A percentile compares a stretch with the other conserved stretches of the same genome.
These are phyloP conservation scores for Melanogrammus aeglefinus DNA, from an alignment of 2,797 vertebrate genomes.

Conservation along the genomic window DNA sequence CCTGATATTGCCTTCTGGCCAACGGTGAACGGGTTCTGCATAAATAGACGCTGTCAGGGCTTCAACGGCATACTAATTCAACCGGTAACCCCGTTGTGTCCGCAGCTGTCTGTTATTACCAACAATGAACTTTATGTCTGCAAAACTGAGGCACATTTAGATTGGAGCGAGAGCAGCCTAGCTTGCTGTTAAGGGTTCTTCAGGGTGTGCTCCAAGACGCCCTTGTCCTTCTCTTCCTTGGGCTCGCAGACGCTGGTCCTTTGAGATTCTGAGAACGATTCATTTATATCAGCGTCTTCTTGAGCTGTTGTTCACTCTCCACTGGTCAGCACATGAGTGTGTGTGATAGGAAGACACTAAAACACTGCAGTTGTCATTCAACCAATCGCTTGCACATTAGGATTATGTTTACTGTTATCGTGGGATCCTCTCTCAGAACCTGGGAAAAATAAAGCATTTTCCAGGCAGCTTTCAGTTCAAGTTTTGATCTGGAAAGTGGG, in stretches of 20 bases:
- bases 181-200: neutral
- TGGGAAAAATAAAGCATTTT: neutral
- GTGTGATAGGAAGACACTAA: too few relatives aligned
- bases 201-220: too few relatives aligned
- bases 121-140: too few relatives aligned
- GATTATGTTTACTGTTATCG: too few relatives aligned
- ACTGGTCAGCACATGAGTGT: too few relatives aligned
- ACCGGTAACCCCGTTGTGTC: too few relatives aligned
- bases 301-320: too few relatives aligned
- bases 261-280: too few relatives aligned
- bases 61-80: constrained; percentile 8
- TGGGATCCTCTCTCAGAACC: neutral
- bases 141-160: neutral
- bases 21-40: constrained; percentile 29
- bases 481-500: neutral
- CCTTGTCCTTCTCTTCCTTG: too few relatives aligned
- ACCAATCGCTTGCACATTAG: neutral
- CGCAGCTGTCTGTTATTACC: too few relatives aligned
- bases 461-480: neutral
- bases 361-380: neutral
- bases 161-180: neutral
- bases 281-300: too few relatives aligned
- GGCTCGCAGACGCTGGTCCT: too few relatives aligned
- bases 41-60: constrained; percentile 37
- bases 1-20: constrained; percentile 29